phyloP scores from a whole-genome alignment of 1,140 invertebrate species.

The Caenorhabditis briggsae region DNA sequence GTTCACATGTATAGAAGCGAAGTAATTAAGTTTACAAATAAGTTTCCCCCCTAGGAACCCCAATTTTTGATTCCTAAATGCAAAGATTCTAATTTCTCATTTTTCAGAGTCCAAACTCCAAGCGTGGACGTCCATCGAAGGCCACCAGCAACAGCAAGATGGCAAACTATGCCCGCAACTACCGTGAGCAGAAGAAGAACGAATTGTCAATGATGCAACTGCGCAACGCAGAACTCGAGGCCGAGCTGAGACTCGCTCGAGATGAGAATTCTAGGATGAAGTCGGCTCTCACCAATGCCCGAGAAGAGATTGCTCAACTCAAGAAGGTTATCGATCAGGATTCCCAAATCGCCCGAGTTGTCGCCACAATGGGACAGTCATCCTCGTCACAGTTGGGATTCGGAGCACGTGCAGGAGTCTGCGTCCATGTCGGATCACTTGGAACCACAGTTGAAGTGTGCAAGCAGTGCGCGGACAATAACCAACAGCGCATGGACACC shows the following conservation, averaged over 20 bases:
- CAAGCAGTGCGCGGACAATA: constrained; percentile 43
- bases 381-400: not conserved
- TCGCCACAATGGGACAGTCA: constrained; percentile 15
- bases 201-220: constrained; percentile 9
- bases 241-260: not conserved
- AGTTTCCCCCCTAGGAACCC: constrained; percentile 28
- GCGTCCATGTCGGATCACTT: constrained; percentile 30
- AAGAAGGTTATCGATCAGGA: constrained; percentile 34
- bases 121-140: constrained; percentile 30
- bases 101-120: constrained; percentile 30
- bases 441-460: constrained; percentile 31
- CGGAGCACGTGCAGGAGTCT: constrained; percentile 23
- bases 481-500: constrained; percentile 22
- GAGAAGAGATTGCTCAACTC: constrained; percentile 14
- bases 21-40: constrained; percentile 23
- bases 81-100: not conserved
- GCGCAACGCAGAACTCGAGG: constrained; percentile 28
- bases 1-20: constrained; percentile 31
- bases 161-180: constrained; percentile 54
- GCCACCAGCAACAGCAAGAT: constrained; percentile 33
- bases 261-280: constrained; percentile 13
- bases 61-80: not conserved
- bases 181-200: constrained; percentile 53
- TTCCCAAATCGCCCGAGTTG: constrained; percentile 44
- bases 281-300: constrained; percentile 3